phyloP scores from a whole-genome alignment of 2,888 invertebrate species.

The Abrostola tripartita region DNA sequence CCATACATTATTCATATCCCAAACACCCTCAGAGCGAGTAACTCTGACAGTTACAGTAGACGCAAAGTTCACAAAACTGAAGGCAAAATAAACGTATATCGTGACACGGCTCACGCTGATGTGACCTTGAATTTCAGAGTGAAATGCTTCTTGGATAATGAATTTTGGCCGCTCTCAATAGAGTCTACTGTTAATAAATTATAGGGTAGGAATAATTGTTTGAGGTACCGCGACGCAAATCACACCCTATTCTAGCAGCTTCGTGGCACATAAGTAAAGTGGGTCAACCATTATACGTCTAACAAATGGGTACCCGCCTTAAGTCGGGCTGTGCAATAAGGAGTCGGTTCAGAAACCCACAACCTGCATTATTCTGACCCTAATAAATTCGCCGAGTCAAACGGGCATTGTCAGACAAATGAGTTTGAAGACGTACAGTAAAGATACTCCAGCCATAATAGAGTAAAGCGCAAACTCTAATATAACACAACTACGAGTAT shows the following conservation, averaged over 20 bases:
- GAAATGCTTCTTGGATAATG: conserved; percentile 41
- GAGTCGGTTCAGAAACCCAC: conserved; percentile 82
- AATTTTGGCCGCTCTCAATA: conserved; percentile 51
- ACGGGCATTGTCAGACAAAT: conserved; percentile 85
- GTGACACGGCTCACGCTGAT: conserved; percentile 30
- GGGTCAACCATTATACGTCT: conserved; percentile 86
- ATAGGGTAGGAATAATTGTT: conserved; percentile 68
- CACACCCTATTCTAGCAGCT: conserved; percentile 75
- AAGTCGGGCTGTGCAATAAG: conserved; percentile 84
- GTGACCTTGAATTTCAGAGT: conserved; percentile 56
- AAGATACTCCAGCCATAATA: conserved; percentile 55
- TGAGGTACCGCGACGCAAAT: conserved; percentile 75
- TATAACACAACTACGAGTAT: conserved; percentile 27
- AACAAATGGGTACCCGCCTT: conserved; percentile 83
- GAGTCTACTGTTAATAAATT: conserved; percentile 63
- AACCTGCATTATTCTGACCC: conserved; percentile 87
- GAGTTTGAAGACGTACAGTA: conserved; percentile 69
- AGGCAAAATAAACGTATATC: conserved; percentile 67
- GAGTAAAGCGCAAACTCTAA: conserved; percentile 38
- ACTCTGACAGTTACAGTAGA: conserved; percentile 78
- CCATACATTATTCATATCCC: conserved; percentile 87
- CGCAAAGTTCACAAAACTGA: conserved; percentile 72
- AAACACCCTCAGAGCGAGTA: conserved; percentile 78
- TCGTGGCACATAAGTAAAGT: conserved; percentile 80
- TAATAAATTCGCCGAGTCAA: conserved; percentile 86